phyloP scores from a whole-genome alignment of 2,797 vertebrate genomes.

The Cottoperca gobio region DNA sequence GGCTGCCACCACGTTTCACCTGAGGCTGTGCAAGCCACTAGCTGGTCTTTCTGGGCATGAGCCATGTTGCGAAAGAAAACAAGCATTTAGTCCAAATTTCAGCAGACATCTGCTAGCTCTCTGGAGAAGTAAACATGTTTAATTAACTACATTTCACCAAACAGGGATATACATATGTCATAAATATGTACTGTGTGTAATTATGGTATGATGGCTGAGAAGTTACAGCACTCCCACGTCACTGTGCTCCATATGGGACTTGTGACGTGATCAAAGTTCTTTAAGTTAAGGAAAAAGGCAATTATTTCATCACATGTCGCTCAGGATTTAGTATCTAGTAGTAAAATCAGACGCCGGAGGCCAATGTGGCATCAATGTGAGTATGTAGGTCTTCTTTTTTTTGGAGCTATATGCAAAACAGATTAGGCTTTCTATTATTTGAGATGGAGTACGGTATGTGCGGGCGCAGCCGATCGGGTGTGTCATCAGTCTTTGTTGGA shows the following conservation, averaged over 20 bases:
- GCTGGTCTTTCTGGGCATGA: conserved; percentile 65
- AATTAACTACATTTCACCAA: conserved; percentile 80
- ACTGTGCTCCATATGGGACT: conserved; percentile 58
- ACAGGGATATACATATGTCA: conserved; percentile 70
- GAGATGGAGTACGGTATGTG: conserved; percentile 43
- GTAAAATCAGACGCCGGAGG: conserved; percentile 44
- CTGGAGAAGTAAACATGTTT: conserved; percentile 76
- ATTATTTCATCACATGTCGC: conserved; percentile 45
- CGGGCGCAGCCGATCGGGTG: conserved; percentile 44
- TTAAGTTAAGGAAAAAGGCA: conserved; percentile 25
- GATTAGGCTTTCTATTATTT: conserved; percentile 59
- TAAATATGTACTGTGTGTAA: conserved; percentile 58
- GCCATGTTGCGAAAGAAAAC: conserved; percentile 68
- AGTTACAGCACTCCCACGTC: conserved; percentile 50
- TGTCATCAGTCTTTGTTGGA: conserved; percentile 62
- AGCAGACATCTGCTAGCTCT: conserved; percentile 80
- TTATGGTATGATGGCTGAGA: conserved; percentile 54
- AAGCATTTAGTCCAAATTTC: conserved; percentile 81
- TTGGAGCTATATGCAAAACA: conserved; percentile 52
- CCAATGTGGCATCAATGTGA: conserved; percentile 15
- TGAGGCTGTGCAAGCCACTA: conserved; percentile 73
- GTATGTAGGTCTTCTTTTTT: conserved; percentile 51
- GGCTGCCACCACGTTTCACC: conserved; percentile 80
- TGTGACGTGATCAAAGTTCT: conserved; percentile 42
- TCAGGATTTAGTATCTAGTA: conserved; percentile 40